Evolutionary conservation across 2,888 invertebrate species (phyloP).

Genomic region (Eupithecia tripunctaria): DNA sequence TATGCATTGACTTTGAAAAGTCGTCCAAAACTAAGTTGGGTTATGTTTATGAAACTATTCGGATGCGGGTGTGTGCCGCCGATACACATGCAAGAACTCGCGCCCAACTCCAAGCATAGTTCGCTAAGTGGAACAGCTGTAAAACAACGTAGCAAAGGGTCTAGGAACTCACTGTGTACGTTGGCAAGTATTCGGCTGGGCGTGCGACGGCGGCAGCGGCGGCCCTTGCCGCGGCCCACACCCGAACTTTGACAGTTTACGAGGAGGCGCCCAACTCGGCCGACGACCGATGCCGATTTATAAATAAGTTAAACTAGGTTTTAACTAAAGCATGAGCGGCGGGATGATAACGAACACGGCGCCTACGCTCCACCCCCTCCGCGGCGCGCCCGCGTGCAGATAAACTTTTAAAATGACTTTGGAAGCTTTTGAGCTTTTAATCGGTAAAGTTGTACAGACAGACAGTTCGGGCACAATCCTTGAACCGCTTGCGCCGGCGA

Average conservation of each 20-base stretch:
- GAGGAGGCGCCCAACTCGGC: constrained; percentile 59
- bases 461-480: constrained; percentile 85
- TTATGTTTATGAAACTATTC: constrained; percentile 85
- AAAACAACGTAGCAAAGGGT: constrained; percentile 85
- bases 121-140: constrained; percentile 85
- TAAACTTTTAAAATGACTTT: constrained; percentile 86
- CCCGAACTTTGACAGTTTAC: constrained; percentile 76
- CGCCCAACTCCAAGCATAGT: constrained; percentile 83
- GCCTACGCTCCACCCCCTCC: constrained; percentile 67
- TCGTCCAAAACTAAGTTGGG: constrained; percentile 84
- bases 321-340: constrained; percentile 78
- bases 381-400: constrained; percentile 78
- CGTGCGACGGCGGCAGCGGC: constrained; percentile 29
- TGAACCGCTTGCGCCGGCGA: constrained; percentile 85
- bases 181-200: constrained; percentile 68
- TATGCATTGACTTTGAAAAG: constrained; percentile 85
- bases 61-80: constrained; percentile 82
- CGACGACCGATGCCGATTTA: constrained; percentile 75
- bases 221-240: constrained; percentile 44
- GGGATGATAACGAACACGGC: constrained; percentile 75
- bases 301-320: constrained; percentile 83
- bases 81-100: constrained; percentile 84
- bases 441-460: constrained; percentile 86
- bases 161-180: constrained; percentile 83
- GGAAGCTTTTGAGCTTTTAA: constrained; percentile 86